Evolutionary conservation across 2,113 vertebrate genomes (phyloP), one percentile per base, ranked within the genome.

Genomic region (Lophura nycthemera): DNA sequence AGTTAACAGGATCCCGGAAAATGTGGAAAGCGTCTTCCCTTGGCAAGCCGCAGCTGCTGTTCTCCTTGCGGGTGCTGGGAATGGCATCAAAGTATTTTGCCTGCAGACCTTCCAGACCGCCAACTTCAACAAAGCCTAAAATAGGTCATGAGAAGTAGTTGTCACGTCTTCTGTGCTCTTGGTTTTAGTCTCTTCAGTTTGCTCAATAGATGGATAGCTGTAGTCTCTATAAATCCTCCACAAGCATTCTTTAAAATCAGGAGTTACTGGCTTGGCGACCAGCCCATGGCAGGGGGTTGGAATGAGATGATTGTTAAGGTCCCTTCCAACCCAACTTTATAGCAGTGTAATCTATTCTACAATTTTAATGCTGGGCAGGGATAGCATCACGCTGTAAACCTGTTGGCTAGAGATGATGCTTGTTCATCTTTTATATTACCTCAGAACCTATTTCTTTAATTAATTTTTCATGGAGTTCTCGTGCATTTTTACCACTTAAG

Each of bases 11-110:
- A 94, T 99, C 98, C 63, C 99, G 97, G 97, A 99, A 99, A 17
- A 99, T 96, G 84, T 99, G 99, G 91, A 99, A 99, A 59, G 99
- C 97, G 1, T 99, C 99, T 8, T 97, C 94, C 45, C 99, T 97
- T 6, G 99, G 99, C 92, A 99, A 76, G 10, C 99, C 99, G 0
- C 99, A 99, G 92, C 97, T 99, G 22, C 97, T 98, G 97, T 99
- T 99, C 17, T 96, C 97, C 32, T 94, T 97, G 24, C 96, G 98
- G 56, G 93, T 89, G 15, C 97, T 97, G 25, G 99, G 98, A 74
- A 99, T 97, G 84, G 99, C 99, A 2, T 86, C 59, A 2, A 96
- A 94, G 87, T 99, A 99, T 47, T 98, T 97, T 22, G 97, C 94
- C 96, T 98, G 96, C 93, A 99, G 92, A 14, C 97, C 98, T 30